phyloP scores from a whole-genome alignment of 2,888 invertebrate species.

The Hylaea fasciaria region DNA sequence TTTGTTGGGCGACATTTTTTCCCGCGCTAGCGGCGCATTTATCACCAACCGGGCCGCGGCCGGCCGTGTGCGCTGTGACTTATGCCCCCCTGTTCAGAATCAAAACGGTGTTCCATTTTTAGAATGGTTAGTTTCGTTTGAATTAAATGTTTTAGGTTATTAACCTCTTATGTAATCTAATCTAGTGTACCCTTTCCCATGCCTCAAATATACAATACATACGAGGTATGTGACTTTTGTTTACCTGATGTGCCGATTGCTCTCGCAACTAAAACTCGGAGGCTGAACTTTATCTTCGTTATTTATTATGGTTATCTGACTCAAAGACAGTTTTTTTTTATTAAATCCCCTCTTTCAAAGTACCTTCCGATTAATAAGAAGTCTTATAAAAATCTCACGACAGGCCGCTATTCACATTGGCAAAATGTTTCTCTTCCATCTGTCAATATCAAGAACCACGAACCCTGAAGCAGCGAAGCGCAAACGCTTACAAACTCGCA shows the following conservation, averaged over 20 bases:
- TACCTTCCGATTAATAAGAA: constrained; percentile 5
- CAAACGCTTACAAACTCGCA: constrained; percentile 58
- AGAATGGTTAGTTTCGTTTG: constrained; percentile 44
- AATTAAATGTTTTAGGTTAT: constrained; percentile 12
- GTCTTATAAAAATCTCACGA: constrained; percentile 30
- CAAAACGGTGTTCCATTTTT: constrained; percentile 44
- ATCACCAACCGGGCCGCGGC: constrained; percentile 62
- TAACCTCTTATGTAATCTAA: not conserved
- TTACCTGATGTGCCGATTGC: too few species aligned
- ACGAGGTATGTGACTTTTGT: too few species aligned
- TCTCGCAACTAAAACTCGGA: too few species aligned
- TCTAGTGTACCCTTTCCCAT: too few species aligned
- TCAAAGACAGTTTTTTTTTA: too few species aligned
- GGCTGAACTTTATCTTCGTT: too few species aligned
- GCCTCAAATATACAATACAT: not conserved
- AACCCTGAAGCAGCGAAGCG: constrained; percentile 58
- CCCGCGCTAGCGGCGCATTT: constrained; percentile 81
- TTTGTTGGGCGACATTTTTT: constrained; percentile 82
- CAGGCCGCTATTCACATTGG: constrained; percentile 43
- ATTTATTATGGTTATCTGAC: too few species aligned
- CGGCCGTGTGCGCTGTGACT: constrained; percentile 63
- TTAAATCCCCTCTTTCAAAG: not conserved
- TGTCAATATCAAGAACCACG: constrained; percentile 47
- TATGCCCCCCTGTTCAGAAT: constrained; percentile 56
- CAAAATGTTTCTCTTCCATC: constrained; percentile 48